phyloP scores from a whole-genome alignment of 2,113 vertebrate species.

The Hippoglossus stenolepis region DNA sequence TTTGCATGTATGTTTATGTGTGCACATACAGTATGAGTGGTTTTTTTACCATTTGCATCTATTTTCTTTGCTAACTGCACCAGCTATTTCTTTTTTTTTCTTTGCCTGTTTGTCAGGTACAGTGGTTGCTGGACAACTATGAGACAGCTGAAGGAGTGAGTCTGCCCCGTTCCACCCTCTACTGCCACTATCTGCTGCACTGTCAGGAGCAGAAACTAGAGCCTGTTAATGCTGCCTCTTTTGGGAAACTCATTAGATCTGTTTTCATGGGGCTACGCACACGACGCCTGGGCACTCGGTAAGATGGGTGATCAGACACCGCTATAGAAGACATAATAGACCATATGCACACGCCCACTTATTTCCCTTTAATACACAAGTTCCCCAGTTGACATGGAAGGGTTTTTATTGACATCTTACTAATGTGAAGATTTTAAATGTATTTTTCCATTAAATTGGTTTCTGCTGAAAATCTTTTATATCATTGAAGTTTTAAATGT shows the following conservation, averaged over 20 bases:
- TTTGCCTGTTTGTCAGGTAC: conserved; percentile 86
- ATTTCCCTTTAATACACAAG: not conserved
- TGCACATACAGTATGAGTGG: not conserved
- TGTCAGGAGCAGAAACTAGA: conserved; percentile 97
- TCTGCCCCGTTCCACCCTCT: conserved; percentile 93
- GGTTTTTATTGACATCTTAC: too few relatives aligned
- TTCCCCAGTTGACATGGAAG: not conserved
- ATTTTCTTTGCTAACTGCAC: conserved; percentile 73
- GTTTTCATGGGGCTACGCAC: conserved; percentile 96
- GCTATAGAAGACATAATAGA: not conserved
- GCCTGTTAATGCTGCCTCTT: conserved; percentile 93
- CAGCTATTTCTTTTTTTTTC: conserved; percentile 63
- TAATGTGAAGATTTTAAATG: too few relatives aligned
- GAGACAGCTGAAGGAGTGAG: conserved; percentile 95
- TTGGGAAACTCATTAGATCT: conserved; percentile 93
- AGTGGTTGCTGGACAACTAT: conserved; percentile 97
- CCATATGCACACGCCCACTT: not conserved
- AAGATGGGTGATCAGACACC: conserved; percentile 23
- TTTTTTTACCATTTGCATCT: conserved; percentile 4
- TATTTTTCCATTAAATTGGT: too few relatives aligned
- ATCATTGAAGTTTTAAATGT: not conserved
- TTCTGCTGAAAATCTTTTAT: too few relatives aligned
- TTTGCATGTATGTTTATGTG: not conserved
- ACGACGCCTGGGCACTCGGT: conserved; percentile 92
- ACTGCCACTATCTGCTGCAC: conserved; percentile 95